Conservation (phyloP, 2,797 vertebrate species). For the Tokudaia muenninki region DNA sequence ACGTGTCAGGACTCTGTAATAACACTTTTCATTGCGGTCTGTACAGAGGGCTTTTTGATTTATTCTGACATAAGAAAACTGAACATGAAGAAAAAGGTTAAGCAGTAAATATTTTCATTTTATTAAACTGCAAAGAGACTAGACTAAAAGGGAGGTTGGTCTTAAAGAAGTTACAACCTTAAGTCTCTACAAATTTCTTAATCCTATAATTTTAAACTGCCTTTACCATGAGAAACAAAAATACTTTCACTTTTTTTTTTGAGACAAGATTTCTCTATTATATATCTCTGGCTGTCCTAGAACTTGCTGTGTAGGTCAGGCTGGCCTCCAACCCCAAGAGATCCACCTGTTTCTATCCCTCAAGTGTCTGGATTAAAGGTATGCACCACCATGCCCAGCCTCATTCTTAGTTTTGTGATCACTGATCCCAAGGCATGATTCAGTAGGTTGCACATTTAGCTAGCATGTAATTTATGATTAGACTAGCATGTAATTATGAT, state of each 20-base stretch:
- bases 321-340: background rate
- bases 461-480: constrained; percentile 45
- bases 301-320: background rate
- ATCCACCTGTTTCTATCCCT: background rate
- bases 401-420: constrained; percentile 45
- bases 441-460: background rate
- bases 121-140: constrained; percentile 44
- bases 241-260: background rate
- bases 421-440: background rate
- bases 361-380: background rate
- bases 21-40: constrained; percentile 36
- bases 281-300: background rate
- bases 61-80: constrained; percentile 49
- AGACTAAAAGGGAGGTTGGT: constrained; percentile 33
- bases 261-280: background rate
- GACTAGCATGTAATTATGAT: constrained; percentile 40
- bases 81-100: constrained; percentile 55
- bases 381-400: background rate
- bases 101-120: constrained; percentile 49
- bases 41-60: constrained; percentile 9
- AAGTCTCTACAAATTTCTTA: constrained; percentile 34
- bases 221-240: constrained; percentile 27
- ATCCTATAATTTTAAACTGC: constrained; percentile 35
- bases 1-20: constrained; percentile 28
- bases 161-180: constrained; percentile 51